phyloP scores from a whole-genome alignment of 2,113 vertebrate species.

The Siniperca chuatsi region DNA sequence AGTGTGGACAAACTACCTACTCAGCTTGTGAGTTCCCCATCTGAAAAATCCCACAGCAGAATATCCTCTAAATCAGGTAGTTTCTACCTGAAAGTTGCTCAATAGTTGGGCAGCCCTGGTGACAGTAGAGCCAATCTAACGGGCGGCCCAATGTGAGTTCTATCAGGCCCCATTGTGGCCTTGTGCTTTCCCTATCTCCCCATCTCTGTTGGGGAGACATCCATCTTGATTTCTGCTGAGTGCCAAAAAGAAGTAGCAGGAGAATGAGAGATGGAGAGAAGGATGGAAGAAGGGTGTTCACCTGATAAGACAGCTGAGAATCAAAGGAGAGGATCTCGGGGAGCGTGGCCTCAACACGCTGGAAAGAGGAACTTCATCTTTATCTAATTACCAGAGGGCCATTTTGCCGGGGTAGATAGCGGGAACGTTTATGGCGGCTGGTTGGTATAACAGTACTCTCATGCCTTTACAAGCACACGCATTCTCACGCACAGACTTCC shows the following conservation, averaged over 20 bases:
- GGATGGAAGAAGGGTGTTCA: conserved; percentile 48
- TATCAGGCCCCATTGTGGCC: conserved; percentile 68
- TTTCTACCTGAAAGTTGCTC: conserved; percentile 45
- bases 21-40: conserved; percentile 27
- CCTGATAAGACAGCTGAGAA: conserved; percentile 69
- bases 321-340: conserved; percentile 63
- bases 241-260: conserved; percentile 61
- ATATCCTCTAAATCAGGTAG: conserved; percentile 28
- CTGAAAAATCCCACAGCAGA: conserved; percentile 40
- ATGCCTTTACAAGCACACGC: conserved; percentile 56
- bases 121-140: conserved; percentile 54
- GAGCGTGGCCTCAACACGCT: conserved; percentile 54
- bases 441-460: conserved; percentile 43
- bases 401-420: conserved; percentile 62
- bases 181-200: conserved; percentile 59
- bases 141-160: conserved; percentile 28
- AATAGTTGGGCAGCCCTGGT: conserved; percentile 36
- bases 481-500: conserved; percentile 50
- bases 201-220: conserved; percentile 67
- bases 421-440: conserved; percentile 48
- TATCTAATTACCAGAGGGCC: conserved; percentile 78
- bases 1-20: conserved; percentile 28
- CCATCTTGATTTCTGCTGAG: conserved; percentile 80
- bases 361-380: conserved; percentile 77
- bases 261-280: conserved; percentile 52